Evolutionary conservation across 2,888 invertebrate genomes (phyloP), one percentile per base, ranked within the genome.

Genomic region (Apoderus coryli): DNA sequence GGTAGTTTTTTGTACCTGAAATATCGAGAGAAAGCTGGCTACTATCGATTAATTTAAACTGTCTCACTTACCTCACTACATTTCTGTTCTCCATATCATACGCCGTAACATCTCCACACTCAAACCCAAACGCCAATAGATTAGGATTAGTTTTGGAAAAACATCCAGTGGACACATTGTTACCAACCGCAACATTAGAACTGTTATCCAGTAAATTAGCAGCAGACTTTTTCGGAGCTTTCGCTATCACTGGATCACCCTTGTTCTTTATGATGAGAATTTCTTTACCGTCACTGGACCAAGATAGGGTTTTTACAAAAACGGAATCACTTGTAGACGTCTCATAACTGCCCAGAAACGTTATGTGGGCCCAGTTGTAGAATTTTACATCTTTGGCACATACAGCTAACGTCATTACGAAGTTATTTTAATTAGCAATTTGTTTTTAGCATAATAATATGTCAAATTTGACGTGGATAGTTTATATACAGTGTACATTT

Each of bases 331-430:
- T 41, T 5, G 38, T 37, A 9, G 45, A 32, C 4, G 39, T 38
- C 34, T 45, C 43, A 36, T 45, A 44, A 4, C 38, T 30, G 3
- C 47, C 50, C 13, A 41, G 14, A 32, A 42, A 44, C 12, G 41
- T 37, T 4, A 68, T 66, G 49, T 55, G 61, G 48, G 60, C 63
- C 40, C 57, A 60, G 43, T 65, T 64, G 45, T 67, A 63, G 10
- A 69, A 55, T 45, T 66, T 56, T 34, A 69, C 54, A 35, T 64
- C 64, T 37, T 63, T 63, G 46, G 67, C 65, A 42, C 65, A 61
- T 15, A 67, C 64, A 25, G 67, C 63, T 41, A 70, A 56, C 54
- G 65, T 65, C 67, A 67, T 67, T n/a, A n/a, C n/a, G n/a, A n/a
- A n/a, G n/a, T n/a, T n/a, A n/a, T n/a, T n/a, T n/a, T n/a, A n/a